phyloP scores from a whole-genome alignment of 2,797 vertebrate genomes.

The Acanthornis magna region DNA sequence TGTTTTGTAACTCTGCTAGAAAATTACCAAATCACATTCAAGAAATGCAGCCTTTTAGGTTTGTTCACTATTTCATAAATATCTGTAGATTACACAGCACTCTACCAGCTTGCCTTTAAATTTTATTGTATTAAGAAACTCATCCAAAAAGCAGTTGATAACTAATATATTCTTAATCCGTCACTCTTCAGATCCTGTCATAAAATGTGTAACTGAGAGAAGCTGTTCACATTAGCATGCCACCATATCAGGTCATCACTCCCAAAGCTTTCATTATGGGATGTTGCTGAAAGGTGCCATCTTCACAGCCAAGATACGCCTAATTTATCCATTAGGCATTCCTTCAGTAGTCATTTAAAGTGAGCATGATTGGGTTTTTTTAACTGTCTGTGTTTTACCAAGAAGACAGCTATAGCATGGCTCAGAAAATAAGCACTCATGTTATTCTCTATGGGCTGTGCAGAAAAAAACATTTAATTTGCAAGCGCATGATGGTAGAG shows the following conservation, averaged over 20 bases:
- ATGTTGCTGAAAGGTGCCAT: slow-evolving; percentile 6
- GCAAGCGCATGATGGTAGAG: neutral
- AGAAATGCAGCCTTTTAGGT: neutral
- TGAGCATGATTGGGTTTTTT: neutral
- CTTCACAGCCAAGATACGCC: neutral
- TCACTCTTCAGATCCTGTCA: neutral
- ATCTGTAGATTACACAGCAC: neutral
- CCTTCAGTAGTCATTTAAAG: slow-evolving; percentile 18
- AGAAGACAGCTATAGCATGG: neutral
- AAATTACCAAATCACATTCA: neutral
- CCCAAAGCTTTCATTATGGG: slow-evolving; percentile 11
- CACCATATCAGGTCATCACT: neutral
- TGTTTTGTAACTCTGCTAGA: neutral
- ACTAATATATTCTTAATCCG: neutral
- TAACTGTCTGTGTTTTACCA: neutral
- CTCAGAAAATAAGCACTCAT: neutral
- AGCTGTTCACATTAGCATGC: neutral
- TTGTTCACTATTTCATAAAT: slow-evolving; percentile 18
- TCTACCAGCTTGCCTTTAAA: neutral
- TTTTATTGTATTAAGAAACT: slow-evolving; percentile 19
- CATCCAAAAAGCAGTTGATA: neutral
- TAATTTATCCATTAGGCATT: slow-evolving; percentile 27
- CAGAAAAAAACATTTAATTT: slow-evolving; percentile 24
- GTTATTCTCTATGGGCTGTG: neutral
- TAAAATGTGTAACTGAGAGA: slow-evolving; percentile 1